Base-by-base conservation (phyloP, 2,888 invertebrate genomes). In the Autographa pulchrina region DNA sequence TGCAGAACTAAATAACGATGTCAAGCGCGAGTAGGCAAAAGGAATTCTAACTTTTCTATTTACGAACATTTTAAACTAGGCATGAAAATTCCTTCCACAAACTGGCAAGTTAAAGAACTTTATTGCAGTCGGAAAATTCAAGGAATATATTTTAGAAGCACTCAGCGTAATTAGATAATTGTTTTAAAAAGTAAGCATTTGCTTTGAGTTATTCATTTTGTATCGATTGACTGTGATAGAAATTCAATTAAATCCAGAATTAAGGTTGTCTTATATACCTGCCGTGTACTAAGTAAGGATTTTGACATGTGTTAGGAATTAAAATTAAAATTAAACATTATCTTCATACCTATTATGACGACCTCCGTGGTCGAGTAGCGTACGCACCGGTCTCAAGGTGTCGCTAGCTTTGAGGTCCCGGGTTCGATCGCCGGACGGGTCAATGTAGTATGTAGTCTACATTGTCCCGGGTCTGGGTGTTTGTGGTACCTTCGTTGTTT, bases 1-100 rank as follows among this genome's bases (percentile, higher is more conserved):
- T 60, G n/a, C 11, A 52, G 61, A 78, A 80, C 77, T 78, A 78
- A 72, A 80, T 78, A 78, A 78, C 69, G 81, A 80, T 61, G 67
- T 68, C 73, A 31, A 60, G 65, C 31, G 68, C 38, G 68, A 63
- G 56, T 65, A 70, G 52, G 70, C 70, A 65, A 63, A 72, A 69
- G 64, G 72, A 69, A 69, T 62, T 20, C 62, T 58, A 81, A 78
- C 69, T 78, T 72, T 69, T 65, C 56, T 69, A 69, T 78, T 78
- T 62, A 54, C 65, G 52, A 72, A 70, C 65, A 65, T 77, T 77
- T 72, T 64, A 72, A 80, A 69, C 68, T 69, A 69, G 78, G 63
- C 58, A 65, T 54, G 41, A 77, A 58, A 62, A 62, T 72, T 72
- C 68, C 69, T 70, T 68, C 38, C 18, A 38, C 20, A 63, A 72